A percentile compares a stretch with the other conserved stretches of the same genome.
These are phyloP conservation scores for Dolichotis patagonum DNA, from an alignment of 2,113 vertebrate species.

Conservation along the genomic window DNA sequence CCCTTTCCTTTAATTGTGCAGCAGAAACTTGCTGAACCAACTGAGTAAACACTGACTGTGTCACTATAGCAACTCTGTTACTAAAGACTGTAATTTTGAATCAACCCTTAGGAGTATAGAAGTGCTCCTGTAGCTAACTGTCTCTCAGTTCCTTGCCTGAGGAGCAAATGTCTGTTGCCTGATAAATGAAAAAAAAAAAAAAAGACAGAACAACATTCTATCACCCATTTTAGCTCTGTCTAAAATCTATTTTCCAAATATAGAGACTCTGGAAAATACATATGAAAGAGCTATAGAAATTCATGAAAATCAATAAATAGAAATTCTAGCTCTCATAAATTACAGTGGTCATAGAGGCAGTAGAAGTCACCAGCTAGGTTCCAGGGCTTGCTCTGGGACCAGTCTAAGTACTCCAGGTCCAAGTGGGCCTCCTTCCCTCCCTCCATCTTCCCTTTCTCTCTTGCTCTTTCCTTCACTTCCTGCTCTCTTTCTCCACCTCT, in stretches of 20 bases:
- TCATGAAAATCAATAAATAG: neutral
- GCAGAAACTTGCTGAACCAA: neutral
- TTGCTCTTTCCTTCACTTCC: neutral
- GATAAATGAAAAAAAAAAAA: neutral
- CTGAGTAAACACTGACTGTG: neutral
- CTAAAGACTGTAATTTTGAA: neutral
- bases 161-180: neutral
- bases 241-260: neutral
- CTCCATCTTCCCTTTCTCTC: neutral
- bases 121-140: neutral
- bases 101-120: neutral
- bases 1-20: neutral
- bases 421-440: too few species aligned
- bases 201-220: neutral
- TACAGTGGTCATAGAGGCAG: accelerated
- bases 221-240: neutral
- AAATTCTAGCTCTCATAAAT: neutral
- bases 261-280: neutral
- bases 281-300: neutral
- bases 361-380: accelerated
- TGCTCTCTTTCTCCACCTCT: neutral
- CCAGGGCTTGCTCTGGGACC: neutral
- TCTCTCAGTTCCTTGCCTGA: neutral
- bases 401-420: neutral
- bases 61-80: neutral